Evolutionary conservation across 2,888 invertebrate species (phyloP), one percentile per base, ranked within the genome.

Genomic region (Andrena haemorrhoa): DNA sequence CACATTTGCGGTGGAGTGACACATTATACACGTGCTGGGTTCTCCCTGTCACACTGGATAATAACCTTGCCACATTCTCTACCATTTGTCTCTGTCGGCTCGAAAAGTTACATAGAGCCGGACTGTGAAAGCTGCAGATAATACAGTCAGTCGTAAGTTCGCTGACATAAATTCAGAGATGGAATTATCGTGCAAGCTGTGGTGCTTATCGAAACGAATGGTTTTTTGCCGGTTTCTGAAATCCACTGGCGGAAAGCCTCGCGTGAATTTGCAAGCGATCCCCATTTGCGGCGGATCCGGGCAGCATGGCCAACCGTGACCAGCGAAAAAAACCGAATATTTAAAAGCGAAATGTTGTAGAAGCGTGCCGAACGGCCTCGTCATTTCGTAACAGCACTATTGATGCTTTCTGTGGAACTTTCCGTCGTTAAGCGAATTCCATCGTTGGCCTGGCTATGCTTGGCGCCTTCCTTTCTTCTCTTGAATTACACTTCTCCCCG

Each of bases 261-360:
- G 47, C 70, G 70, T 47, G 66, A 71, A 79, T 79, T 77, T 79
- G 47, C 79, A 77, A 41, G 70, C 77, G 60, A 33, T 53, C 60
- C 60, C 79, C 65, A 60, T 71, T 70, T 47, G 49, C 51, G 31
- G 29, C 51, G 63, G 31, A 33, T 33, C 70, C 58, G 63, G 26
- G 31, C 49, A 33, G 56, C 63, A 63, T 29, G 53, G 47, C 61
- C 51, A 47, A 56, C 26, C 75, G 68, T 68, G 61, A 20, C 51
- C 53, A 6, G 16, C 61, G 31, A 31, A 12, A n/a, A 7, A 68
- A 56, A 35, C 8, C n/a, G 65, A 60, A 53, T 20, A 47, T 58
- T 64, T 66, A 64, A 75, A 75, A 76, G 69, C 63, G 64, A 70
- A 75, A 64, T 49, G 58, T 33, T 58, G 63, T 35, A 23, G 53